Evolutionary conservation across 2,888 invertebrate species (phyloP).

Genomic region (Stenichneumon culpator): DNA sequence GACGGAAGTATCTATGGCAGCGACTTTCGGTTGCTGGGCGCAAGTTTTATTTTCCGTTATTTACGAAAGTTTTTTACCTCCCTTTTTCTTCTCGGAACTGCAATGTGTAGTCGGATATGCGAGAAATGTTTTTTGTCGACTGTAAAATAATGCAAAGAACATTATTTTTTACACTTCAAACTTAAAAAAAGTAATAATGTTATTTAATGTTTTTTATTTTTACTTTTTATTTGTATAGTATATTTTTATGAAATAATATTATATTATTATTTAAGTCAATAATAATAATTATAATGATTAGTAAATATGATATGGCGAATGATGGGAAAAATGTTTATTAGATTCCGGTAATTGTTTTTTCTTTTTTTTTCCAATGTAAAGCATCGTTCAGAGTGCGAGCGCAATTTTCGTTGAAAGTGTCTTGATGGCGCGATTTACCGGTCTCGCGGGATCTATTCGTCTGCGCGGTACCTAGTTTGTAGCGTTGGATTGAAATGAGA

Average conservation of each 20-base stretch:
- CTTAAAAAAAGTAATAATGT: too few species aligned
- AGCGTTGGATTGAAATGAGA: conserved; percentile 3
- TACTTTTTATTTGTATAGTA: too few species aligned
- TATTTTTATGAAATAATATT: too few species aligned
- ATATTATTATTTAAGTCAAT: too few species aligned
- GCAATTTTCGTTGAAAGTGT: background rate
- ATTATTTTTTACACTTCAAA: background rate
- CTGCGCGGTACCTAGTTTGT: background rate
- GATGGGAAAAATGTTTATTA: too few species aligned
- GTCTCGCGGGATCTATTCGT: background rate
- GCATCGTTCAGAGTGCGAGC: background rate
- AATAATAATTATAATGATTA: too few species aligned
- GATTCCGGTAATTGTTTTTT: too few species aligned
- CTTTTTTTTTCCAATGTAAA: too few species aligned
- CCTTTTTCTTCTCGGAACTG: background rate
- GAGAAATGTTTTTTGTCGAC: background rate
- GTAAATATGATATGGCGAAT: too few species aligned
- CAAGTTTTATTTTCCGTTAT: background rate
- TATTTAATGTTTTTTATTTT: too few species aligned
- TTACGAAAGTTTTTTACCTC: background rate
- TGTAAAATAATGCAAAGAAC: background rate
- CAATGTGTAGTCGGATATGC: background rate
- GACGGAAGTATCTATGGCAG: background rate
- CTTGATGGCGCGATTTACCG: background rate
- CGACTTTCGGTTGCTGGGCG: background rate